Conservation (phyloP, 1,140 invertebrate genomes). For the Chlorops oryzae region DNA sequence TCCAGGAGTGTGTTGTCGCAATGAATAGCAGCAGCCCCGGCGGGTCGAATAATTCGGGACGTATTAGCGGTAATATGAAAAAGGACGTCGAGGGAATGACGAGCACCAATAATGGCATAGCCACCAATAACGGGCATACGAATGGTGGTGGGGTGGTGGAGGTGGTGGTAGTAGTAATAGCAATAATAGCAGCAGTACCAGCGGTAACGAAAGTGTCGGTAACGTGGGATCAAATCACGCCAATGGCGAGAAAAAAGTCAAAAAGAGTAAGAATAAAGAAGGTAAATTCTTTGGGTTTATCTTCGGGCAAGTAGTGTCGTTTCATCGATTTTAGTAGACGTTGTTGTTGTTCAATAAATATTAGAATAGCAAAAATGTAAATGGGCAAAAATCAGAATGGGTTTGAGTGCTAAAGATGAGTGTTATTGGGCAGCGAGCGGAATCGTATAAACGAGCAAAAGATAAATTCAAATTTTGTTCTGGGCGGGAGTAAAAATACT, state of each 20-base stretch:
- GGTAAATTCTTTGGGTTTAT: slow-evolving; percentile 46
- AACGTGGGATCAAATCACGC: slow-evolving; percentile 28
- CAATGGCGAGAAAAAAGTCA: slow-evolving; percentile 46
- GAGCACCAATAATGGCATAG: not conserved
- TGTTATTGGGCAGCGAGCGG: too few species aligned
- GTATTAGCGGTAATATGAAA: slow-evolving; percentile 12
- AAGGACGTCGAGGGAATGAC: slow-evolving; percentile 11
- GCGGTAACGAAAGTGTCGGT: slow-evolving; percentile 1
- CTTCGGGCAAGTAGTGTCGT: slow-evolving; percentile 34
- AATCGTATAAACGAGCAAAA: too few species aligned
- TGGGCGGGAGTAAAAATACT: too few species aligned
- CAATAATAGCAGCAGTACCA: not conserved
- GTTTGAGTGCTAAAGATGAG: too few species aligned
- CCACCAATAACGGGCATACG: slow-evolving; percentile 6
- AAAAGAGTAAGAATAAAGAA: slow-evolving; percentile 48
- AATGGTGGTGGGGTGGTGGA: not conserved
- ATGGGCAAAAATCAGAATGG: too few species aligned
- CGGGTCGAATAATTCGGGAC: slow-evolving; percentile 18
- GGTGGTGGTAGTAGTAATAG: slow-evolving; percentile 8
- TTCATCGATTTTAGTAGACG: slow-evolving; percentile 29
- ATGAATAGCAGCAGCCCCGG: slow-evolving; percentile 17
- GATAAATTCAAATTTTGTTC: too few species aligned
- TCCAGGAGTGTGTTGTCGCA: slow-evolving; percentile 18
- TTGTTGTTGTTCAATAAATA: slow-evolving; percentile 14
- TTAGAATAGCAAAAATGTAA: slow-evolving; percentile 13